A percentile compares a stretch with the other conserved stretches of the same genome.
Evolutionary conservation across 2,797 vertebrate species (phyloP).

Genomic region (Chaetodon trifasciatus): DNA sequence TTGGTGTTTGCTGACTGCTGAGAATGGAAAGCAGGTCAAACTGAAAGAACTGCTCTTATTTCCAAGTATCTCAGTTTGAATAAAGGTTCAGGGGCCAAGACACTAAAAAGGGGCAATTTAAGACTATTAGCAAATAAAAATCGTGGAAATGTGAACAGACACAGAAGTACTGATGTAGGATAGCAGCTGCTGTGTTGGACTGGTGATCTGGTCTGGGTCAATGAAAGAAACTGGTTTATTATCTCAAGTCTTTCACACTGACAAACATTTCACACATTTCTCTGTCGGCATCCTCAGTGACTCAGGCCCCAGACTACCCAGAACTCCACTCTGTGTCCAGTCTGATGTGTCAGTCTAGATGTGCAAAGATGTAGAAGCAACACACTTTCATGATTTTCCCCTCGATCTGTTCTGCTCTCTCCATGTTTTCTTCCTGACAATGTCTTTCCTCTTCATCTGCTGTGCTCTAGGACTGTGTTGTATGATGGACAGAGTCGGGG

Average conservation of each 20-base stretch:
- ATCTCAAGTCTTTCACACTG: slow-evolving; percentile 21
- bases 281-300: neutral
- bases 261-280: slow-evolving; percentile 29
- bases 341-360: slow-evolving; percentile 36
- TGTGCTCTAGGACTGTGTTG: slow-evolving; percentile 5
- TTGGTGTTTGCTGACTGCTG: slow-evolving; percentile 18
- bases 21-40: slow-evolving; percentile 1
- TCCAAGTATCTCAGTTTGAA: slow-evolving; percentile 11
- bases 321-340: slow-evolving; percentile 43
- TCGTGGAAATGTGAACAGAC: neutral
- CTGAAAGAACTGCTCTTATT: slow-evolving; percentile 8
- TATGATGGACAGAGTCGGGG: slow-evolving; percentile 13
- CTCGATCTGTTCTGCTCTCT: slow-evolving; percentile 23
- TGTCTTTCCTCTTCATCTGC: slow-evolving; percentile 45
- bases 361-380: slow-evolving; percentile 52
- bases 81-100: neutral
- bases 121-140: neutral
- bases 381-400: slow-evolving; percentile 30
- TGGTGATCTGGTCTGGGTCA: neutral
- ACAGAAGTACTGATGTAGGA: neutral
- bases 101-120: neutral
- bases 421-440: slow-evolving; percentile 40
- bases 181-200: neutral
- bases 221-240: slow-evolving; percentile 10
- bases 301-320: slow-evolving; percentile 38